phyloP scores from a whole-genome alignment of 2,888 invertebrate genomes.

The Chesias legatella region DNA sequence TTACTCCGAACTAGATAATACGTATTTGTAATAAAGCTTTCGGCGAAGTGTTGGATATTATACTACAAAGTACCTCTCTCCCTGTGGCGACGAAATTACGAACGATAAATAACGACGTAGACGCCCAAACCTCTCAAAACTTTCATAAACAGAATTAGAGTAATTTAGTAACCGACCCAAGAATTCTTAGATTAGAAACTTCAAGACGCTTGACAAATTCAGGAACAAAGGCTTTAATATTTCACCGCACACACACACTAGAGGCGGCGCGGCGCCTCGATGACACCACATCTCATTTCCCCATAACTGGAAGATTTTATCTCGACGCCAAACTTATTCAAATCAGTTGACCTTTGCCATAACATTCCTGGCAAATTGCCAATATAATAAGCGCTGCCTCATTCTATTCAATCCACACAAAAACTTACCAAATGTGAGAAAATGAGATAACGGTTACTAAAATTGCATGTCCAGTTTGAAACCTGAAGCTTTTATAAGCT shows the following conservation, averaged over 20 bases:
- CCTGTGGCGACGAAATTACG: slow-evolving; percentile 10
- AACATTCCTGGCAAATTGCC: slow-evolving; percentile 31
- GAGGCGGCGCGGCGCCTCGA: too few species aligned
- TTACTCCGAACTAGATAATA: not conserved
- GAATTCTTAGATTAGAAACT: slow-evolving; percentile 18
- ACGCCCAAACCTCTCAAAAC: slow-evolving; percentile 18
- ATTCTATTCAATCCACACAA: slow-evolving; percentile 15
- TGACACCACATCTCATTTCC: slow-evolving; percentile 24
- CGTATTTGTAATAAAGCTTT: slow-evolving; percentile 9
- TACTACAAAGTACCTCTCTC: slow-evolving; percentile 15
- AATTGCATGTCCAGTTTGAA: slow-evolving; percentile 16
- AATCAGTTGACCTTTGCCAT: slow-evolving; percentile 31
- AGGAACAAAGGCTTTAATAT: slow-evolving; percentile 20
- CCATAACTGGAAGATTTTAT: slow-evolving; percentile 33
- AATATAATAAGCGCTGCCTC: slow-evolving; percentile 27
- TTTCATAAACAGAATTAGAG: slow-evolving; percentile 21
- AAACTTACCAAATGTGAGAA: slow-evolving; percentile 5
- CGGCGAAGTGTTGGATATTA: slow-evolving; percentile 3
- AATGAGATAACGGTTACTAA: slow-evolving; percentile 8
- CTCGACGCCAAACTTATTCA: slow-evolving; percentile 33
- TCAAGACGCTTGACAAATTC: slow-evolving; percentile 17
- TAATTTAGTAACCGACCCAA: slow-evolving; percentile 14
- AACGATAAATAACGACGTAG: slow-evolving; percentile 15
- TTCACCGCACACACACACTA: slow-evolving; percentile 14
- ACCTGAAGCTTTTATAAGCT: slow-evolving; percentile 8